Conservation (phyloP, 2,888 invertebrate species). For the Artemia sinica region DNA sequence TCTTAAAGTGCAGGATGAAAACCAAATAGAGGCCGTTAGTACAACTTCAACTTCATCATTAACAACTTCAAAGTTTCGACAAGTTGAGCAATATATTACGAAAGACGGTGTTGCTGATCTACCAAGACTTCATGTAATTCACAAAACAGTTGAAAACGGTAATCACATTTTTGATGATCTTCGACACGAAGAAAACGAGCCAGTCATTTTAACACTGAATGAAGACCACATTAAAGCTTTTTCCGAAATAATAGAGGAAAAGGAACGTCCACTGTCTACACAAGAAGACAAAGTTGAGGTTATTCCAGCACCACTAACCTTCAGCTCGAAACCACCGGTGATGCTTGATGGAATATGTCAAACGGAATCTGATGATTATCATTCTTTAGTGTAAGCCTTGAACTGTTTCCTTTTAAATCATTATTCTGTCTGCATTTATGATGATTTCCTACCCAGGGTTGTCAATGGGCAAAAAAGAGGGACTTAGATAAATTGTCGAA, state of each 20-base stretch:
- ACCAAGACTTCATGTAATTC: background rate
- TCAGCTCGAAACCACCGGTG: background rate
- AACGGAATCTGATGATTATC: constrained; percentile 9
- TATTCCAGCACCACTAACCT: background rate
- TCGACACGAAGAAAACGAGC: background rate
- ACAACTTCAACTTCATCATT: background rate
- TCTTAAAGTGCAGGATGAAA: background rate
- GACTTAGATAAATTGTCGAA: no score
- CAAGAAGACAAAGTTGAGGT: background rate
- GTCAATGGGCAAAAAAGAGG: no score
- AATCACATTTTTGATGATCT: no score
- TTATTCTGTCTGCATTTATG: no score
- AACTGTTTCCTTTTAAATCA: no score
- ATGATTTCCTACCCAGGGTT: no score
- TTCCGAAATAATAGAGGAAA: constrained; percentile 7
- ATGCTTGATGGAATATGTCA: constrained; percentile 14
- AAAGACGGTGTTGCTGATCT: background rate
- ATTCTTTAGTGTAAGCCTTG: background rate
- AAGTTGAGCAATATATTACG: background rate
- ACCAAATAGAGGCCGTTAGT: background rate
- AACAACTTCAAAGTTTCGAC: background rate
- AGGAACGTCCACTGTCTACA: background rate
- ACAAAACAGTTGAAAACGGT: background rate
- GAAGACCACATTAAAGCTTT: constrained; percentile 3
- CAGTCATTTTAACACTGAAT: background rate